phyloP scores from a whole-genome alignment of 2,888 invertebrate genomes.

The Ichneumon xanthorius region DNA sequence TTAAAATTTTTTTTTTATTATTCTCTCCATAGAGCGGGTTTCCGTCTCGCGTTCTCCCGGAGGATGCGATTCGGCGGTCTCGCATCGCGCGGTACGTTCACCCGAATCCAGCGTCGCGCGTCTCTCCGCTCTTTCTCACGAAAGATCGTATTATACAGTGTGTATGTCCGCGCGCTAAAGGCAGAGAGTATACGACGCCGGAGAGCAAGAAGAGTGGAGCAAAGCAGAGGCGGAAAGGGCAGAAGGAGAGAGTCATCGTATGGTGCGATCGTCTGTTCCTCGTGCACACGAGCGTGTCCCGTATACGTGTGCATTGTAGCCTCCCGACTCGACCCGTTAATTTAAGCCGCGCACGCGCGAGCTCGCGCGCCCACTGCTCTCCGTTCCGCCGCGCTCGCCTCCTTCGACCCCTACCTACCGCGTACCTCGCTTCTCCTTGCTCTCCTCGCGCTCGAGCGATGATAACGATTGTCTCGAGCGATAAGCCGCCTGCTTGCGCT shows the following conservation, averaged over 20 bases:
- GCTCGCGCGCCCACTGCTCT: conserved; percentile 46
- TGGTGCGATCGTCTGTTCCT: conserved; percentile 58
- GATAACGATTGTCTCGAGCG: conserved; percentile 66
- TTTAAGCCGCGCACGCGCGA: conserved; percentile 64
- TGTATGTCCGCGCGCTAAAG: conserved; percentile 1
- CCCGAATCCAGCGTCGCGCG: conserved; percentile 48
- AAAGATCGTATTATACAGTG: conserved; percentile 32
- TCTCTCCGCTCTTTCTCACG: conserved; percentile 32
- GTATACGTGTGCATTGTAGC: conserved; percentile 13
- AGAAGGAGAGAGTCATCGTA: conserved; percentile 51
- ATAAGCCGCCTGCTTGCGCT: conserved; percentile 59
- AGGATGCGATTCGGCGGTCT: conserved; percentile 26
- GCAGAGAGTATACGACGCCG: conserved; percentile 1
- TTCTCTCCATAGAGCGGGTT: conserved; percentile 8
- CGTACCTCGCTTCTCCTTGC: conserved; percentile 33
- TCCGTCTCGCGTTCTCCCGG: conserved; percentile 2
- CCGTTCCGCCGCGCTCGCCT: conserved; percentile 39
- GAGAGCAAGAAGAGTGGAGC: conserved; percentile 22
- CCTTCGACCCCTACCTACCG: conserved; percentile 27
- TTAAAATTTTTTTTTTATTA: not conserved
- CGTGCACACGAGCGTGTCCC: conserved; percentile 20
- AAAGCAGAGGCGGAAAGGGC: conserved; percentile 42
- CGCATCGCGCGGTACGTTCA: conserved; percentile 53
- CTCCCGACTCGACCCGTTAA: conserved; percentile 61
- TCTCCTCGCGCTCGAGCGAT: conserved; percentile 46